A percentile compares a stretch with the other conserved stretches of the same genome.
These are phyloP conservation scores for Ormyrus pomaceus DNA, from an alignment of 2,888 invertebrate species.

Conservation along the genomic window DNA sequence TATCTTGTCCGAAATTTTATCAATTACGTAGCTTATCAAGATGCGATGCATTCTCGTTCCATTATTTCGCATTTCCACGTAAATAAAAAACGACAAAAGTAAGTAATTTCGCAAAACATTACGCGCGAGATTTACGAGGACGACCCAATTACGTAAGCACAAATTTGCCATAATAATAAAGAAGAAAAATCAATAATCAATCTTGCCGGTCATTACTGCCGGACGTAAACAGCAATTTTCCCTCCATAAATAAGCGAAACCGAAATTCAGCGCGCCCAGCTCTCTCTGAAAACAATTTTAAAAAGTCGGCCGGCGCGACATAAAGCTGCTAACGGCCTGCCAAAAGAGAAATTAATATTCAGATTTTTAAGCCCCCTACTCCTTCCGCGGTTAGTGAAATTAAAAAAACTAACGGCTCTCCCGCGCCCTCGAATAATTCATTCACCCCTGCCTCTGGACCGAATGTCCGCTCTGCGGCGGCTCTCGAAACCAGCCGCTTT, in stretches of 20 bases:
- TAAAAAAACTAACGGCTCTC: slow-evolving; percentile 14
- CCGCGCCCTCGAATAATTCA: slow-evolving; percentile 28
- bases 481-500: neutral
- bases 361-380: slow-evolving; percentile 21
- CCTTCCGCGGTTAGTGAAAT: slow-evolving; percentile 24
- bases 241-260: slow-evolving; percentile 20
- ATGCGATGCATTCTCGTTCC: too few species aligned
- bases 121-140: neutral
- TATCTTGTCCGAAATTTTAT: too few species aligned
- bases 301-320: slow-evolving; percentile 1
- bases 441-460: slow-evolving; percentile 1
- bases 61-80: neutral
- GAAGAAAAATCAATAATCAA: slow-evolving; percentile 31
- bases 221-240: slow-evolving; percentile 28
- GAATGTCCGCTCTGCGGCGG: slow-evolving; percentile 3
- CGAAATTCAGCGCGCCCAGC: slow-evolving; percentile 3
- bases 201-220: slow-evolving; percentile 11
- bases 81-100: neutral
- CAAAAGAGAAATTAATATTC: slow-evolving; percentile 37
- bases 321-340: slow-evolving; percentile 31
- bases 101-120: slow-evolving; percentile 28
- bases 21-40: too few species aligned
- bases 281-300: slow-evolving; percentile 33
- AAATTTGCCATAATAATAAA: slow-evolving; percentile 40
- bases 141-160: slow-evolving; percentile 26